Evolutionary conservation across 1,140 invertebrate genomes (phyloP), one percentile per base, ranked within the genome.

Genomic region (Steinernema feltiae): DNA sequence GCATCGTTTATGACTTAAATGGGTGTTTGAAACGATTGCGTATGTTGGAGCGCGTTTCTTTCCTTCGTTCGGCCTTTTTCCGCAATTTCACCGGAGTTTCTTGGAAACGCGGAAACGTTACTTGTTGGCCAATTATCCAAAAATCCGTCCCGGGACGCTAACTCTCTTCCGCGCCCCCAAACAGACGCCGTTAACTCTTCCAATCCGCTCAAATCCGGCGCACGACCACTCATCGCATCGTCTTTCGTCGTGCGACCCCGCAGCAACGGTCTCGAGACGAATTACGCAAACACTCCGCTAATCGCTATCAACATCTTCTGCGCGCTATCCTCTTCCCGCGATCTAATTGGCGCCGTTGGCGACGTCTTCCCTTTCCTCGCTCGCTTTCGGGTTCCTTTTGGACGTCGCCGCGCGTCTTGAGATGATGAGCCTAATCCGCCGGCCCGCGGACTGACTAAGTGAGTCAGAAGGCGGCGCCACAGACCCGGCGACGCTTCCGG

Each of bases 401-500:
- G n/a, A n/a, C n/a, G n/a, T n/a, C n/a, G n/a, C n/a, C 41, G 41
- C 41, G 41, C 41, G 41, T 46, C 53, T 27, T 27, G 24, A 63
- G 53, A 63, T 63, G 53, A 63, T 63, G 53, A 63, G 53, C 53
- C 53, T 27, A 63, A 63, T 63, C 53, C 53, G 53, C 7, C n/a
- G 41, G 41, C 7, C n/a, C 7, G n/a, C 41, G 7, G 53, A 12
- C 53, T 7, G 53, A 15, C 12, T 41, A 18, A 41, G 35, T 41
- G 35, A 41, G 7, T 63, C 53, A n/a, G n/a, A n/a, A n/a, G n/a
- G n/a, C n/a, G n/a, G n/a, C n/a, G n/a, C n/a, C n/a, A n/a, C n/a
- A n/a, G n/a, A n/a, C 41, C 41, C 41, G 41, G 41, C 7, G 41
- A 46, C 41, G n/a, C 41, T n/a, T 46, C 41, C 41, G 41, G 41